These are phyloP conservation scores for Pristionchus maxplancki DNA, from an alignment of 2,888 invertebrate genomes.

Conservation along the genomic window DNA sequence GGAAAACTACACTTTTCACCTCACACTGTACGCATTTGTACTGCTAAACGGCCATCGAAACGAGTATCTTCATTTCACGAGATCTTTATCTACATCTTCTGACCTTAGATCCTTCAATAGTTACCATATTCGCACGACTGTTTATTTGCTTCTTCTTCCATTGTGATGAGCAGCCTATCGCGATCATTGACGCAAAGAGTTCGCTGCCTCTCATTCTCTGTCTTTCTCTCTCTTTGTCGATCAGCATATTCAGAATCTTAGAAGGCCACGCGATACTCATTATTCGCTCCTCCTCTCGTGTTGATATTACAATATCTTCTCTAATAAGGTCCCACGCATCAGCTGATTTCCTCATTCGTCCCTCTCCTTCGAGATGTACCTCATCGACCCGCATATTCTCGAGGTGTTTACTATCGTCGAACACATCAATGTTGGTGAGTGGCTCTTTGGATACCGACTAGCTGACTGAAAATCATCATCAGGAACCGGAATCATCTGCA, in stretches of 20 bases:
- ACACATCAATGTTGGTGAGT: conserved; percentile 21
- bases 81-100: not conserved
- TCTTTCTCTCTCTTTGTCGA: not conserved
- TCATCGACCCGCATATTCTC: not conserved
- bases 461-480: no score
- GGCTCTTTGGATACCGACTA: no score
- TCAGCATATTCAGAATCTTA: not conserved
- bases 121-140: not conserved
- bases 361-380: not conserved
- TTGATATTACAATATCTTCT: not conserved
- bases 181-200: not conserved
- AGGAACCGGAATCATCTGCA: conserved; percentile 24
- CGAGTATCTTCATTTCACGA: not conserved
- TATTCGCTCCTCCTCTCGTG: not conserved
- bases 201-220: not conserved
- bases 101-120: not conserved
- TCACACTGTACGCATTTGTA: not conserved
- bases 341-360: not conserved
- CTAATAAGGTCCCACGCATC: not conserved
- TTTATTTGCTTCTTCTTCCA: no score
- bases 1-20: no score
- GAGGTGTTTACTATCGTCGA: not conserved
- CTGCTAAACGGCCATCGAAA: not conserved
- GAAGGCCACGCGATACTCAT: not conserved
- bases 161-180: not conserved